These are phyloP conservation scores for Sesia bembeciformis DNA, from an alignment of 2,888 invertebrate genomes.

Conservation along the genomic window DNA sequence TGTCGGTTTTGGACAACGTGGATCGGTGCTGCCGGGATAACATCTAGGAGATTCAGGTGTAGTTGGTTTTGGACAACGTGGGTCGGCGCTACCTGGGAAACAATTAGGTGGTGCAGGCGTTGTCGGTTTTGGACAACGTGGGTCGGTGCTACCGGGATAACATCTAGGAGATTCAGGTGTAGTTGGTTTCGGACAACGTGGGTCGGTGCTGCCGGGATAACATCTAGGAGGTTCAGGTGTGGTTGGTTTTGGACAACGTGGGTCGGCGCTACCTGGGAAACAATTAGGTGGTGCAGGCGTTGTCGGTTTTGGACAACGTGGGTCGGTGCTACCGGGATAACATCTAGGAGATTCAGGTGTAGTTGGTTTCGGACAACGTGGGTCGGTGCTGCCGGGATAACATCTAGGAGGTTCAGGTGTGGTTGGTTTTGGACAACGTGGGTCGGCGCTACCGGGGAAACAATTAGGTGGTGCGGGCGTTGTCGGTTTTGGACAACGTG, in stretches of 20 bases:
- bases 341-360: conserved; percentile 16
- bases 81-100: conserved; percentile 13
- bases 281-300: conserved; percentile 17
- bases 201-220: conserved; percentile 21
- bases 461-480: conserved; percentile 23
- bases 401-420: conserved; percentile 24
- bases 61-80: conserved; percentile 25
- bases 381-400: conserved; percentile 35
- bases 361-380: conserved; percentile 21
- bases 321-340: conserved; percentile 21
- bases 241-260: conserved; percentile 26
- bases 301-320: conserved; percentile 21
- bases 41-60: conserved; percentile 19
- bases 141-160: conserved; percentile 19
- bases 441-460: conserved; percentile 22
- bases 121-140: conserved; percentile 29
- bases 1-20: conserved; percentile 18
- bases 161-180: conserved; percentile 17
- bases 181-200: conserved; percentile 22
- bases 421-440: conserved; percentile 27
- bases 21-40: conserved; percentile 16
- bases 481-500: conserved; percentile 25
- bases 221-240: conserved; percentile 21
- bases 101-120: conserved; percentile 19
- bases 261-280: conserved; percentile 35